Percentiles rank a stretch among this genome's conserved stretches.
Conservation (phyloP, 2,113 vertebrate genomes). For the Columba livia region DNA sequence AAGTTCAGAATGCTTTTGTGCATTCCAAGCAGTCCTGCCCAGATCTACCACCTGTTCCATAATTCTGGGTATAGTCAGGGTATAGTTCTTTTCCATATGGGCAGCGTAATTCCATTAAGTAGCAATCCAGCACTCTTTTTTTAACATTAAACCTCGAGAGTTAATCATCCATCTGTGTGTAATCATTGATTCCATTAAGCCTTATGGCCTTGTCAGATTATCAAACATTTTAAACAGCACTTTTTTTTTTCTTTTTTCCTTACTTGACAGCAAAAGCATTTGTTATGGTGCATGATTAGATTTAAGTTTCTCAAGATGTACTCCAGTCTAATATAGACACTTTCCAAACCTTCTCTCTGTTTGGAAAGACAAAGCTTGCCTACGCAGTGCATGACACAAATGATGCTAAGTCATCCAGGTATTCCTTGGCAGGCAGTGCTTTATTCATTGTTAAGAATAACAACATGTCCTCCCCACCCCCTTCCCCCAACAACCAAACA, state of each 20-base stretch:
- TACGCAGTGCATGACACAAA: not conserved
- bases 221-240: conserved; percentile 81
- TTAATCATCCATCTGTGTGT: conserved; percentile 87
- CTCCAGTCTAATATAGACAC: not conserved
- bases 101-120: conserved; percentile 84
- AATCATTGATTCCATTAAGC: conserved; percentile 87
- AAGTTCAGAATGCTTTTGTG: conserved; percentile 79
- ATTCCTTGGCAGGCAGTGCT: not conserved
- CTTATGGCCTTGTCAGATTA: conserved; percentile 87
- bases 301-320: conserved; percentile 61
- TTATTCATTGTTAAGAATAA: not conserved
- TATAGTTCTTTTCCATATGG: conserved; percentile 86
- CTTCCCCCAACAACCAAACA: no score
- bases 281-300: conserved; percentile 69
- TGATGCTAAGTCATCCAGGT: not conserved
- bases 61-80: conserved; percentile 83
- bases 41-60: conserved; percentile 83
- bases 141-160: conserved; percentile 81
- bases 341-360: not conserved
- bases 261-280: conserved; percentile 75
- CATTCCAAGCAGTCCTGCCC: conserved; percentile 82
- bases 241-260: conserved; percentile 55
- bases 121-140: conserved; percentile 81
- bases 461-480: no score
- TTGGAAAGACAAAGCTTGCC: not conserved